Conservation (phyloP, 2,113 vertebrate genomes). For the Rhinoderma darwinii region DNA sequence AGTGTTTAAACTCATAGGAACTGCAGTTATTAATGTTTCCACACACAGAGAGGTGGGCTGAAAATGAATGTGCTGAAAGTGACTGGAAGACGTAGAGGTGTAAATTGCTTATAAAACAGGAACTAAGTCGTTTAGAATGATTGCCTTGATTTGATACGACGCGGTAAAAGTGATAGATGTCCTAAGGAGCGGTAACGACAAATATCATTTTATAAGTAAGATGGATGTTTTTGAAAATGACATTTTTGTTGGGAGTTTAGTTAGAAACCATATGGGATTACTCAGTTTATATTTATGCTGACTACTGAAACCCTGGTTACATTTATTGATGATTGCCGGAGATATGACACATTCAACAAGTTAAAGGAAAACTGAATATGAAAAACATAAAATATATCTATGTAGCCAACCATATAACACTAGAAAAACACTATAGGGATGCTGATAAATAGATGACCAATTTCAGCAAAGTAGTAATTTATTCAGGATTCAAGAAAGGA, state of each 20-base stretch:
- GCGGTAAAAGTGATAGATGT: conserved; percentile 5
- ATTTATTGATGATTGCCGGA: background rate
- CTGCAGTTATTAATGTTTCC: conserved; percentile 62
- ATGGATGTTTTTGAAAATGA: conserved; percentile 4
- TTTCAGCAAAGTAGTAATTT: too few species aligned
- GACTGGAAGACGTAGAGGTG: conserved; percentile 56
- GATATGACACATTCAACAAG: background rate
- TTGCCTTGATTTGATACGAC: conserved; percentile 12
- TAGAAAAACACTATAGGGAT: too few species aligned
- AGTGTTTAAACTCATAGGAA: conserved; percentile 64
- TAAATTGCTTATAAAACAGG: conserved; percentile 63
- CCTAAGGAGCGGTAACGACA: background rate
- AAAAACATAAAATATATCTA: background rate
- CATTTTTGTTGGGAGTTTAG: conserved; percentile 5
- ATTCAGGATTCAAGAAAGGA: too few species aligned
- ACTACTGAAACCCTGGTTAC: background rate
- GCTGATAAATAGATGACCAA: too few species aligned
- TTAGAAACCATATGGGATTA: background rate
- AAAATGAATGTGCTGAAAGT: conserved; percentile 54
- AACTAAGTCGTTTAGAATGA: conserved; percentile 21
- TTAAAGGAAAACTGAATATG: background rate
- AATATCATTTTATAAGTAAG: conserved; percentile 21
- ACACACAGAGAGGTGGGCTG: conserved; percentile 11
- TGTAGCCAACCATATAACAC: too few species aligned
- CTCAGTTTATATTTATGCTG: background rate